phyloP scores from a whole-genome alignment of 2,797 vertebrate species.

The Enteromius viviparus region DNA sequence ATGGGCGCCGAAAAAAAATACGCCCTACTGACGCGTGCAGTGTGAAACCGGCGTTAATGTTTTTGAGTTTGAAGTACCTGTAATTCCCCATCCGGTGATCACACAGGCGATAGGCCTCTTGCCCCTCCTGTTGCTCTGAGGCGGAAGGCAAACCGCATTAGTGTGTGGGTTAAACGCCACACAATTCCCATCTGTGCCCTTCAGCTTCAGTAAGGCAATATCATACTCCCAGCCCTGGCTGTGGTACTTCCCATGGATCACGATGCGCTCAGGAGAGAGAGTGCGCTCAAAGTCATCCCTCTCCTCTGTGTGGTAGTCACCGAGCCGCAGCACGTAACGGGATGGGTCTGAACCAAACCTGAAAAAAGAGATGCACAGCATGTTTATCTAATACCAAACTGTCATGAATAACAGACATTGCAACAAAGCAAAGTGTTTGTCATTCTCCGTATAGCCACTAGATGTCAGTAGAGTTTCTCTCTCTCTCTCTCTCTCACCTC shows the following conservation, averaged over 20 bases:
- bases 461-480: constrained; percentile 54
- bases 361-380: constrained; percentile 3
- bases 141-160: constrained; percentile 82
- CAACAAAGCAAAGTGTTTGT: not conserved
- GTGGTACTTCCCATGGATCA: constrained; percentile 84
- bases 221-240: constrained; percentile 84
- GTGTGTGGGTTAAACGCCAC: constrained; percentile 84
- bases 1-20: too few relatives aligned
- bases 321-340: constrained; percentile 82
- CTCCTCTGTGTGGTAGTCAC: constrained; percentile 85
- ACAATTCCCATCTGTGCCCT: constrained; percentile 81
- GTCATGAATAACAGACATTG: not conserved
- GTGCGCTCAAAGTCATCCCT: constrained; percentile 86
- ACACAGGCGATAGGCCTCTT: constrained; percentile 78
- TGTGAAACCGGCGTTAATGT: too few relatives aligned
- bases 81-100: constrained; percentile 88
- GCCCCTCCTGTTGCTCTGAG: constrained; percentile 68
- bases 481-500: constrained; percentile 73
- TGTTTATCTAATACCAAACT: not conserved
- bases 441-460: constrained; percentile 50
- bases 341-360: constrained; percentile 84
- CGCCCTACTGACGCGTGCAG: too few relatives aligned
- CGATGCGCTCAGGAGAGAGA: constrained; percentile 79
- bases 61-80: constrained; percentile 63
- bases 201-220: constrained; percentile 84